Base-by-base conservation (phyloP, 1,140 invertebrate genomes). In the Wiebesia pumilae region DNA sequence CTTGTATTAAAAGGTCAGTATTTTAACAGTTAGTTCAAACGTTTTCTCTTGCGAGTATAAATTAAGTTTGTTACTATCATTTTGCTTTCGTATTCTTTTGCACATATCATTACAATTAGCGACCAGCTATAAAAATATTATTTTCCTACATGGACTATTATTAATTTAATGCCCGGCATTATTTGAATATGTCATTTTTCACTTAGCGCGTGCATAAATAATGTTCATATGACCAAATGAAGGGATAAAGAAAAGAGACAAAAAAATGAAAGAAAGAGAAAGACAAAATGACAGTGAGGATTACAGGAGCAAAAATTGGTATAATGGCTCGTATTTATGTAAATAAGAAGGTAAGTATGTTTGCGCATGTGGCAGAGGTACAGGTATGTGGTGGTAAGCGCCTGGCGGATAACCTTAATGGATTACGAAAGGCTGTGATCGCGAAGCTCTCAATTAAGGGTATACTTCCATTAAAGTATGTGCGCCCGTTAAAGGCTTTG, bases 21-120 rank as follows among this genome's bases (percentile, higher is more conserved):
- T 71, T 71, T 71, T 71, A 71, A 71, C 67, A 71, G 67, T 71
- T 71, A 71, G 30, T 71, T 33, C 12, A 35, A 71, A 38, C 67
- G 21, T 73, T 73, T 73, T 38, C 33, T 73, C 35, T 33, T 73
- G 3, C 16, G 6, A 38, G 19, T 40, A 73, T 35, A 73, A 73
- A 73, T 73, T 73, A 73, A 33, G 30, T 38, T 33, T 33, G 67
- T 73, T 40, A 24, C 35, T 73, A 73, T 73, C 6, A 73, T 73
- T 73, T 40, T 33, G 24, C 40, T 6, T 73, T 69, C 12, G 30
- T 27, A 73, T 73, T 73, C 69, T 73, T 27, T 40, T 73, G 35
- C 24, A 40, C 4, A 30, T 73, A 40, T 40, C 16, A 73, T 40
- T 16, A 73, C 21, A 16, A 40, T 19, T 14, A 10, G 3, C 14